Conservation (phyloP, 2,888 invertebrate genomes). For the Iselma pallidipennis region DNA sequence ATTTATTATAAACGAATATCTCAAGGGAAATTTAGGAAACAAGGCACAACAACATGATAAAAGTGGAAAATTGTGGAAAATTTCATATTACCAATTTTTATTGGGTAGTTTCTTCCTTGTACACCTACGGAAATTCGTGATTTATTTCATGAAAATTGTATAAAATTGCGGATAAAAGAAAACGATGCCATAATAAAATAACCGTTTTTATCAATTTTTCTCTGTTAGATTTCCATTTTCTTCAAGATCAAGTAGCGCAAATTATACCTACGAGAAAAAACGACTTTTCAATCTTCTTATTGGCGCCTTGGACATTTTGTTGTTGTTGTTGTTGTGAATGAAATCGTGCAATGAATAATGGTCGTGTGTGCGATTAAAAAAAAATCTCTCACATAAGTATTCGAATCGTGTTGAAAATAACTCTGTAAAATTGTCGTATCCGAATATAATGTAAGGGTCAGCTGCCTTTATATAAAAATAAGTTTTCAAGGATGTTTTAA, state of each 20-base stretch:
- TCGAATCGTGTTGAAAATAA: background rate
- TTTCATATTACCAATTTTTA: too few relatives aligned
- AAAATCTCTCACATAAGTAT: background rate
- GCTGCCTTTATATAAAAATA: background rate
- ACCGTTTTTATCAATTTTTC: background rate
- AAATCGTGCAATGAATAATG: background rate
- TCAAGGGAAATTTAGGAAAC: too few relatives aligned
- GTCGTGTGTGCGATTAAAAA: background rate
- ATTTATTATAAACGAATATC: too few relatives aligned
- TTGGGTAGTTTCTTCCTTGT: too few relatives aligned
- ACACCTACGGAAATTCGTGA: too few relatives aligned
- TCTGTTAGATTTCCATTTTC: background rate
- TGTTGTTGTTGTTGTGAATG: background rate
- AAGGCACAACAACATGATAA: too few relatives aligned
- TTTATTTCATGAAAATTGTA: too few relatives aligned
- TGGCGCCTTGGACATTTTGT: background rate
- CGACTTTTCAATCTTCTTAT: background rate
- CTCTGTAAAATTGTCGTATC: background rate
- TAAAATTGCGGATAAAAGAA: too few relatives aligned
- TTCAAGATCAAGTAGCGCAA: background rate
- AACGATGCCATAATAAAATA: too few relatives aligned
- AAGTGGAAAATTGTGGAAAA: too few relatives aligned
- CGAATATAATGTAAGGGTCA: slow-evolving; percentile 4
- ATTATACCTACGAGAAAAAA: too few relatives aligned
- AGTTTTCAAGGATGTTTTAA: background rate